A percentile compares a stretch with the other conserved stretches of the same genome.
Conservation (phyloP, 1,140 invertebrate species). For the Leucophenga varia region DNA sequence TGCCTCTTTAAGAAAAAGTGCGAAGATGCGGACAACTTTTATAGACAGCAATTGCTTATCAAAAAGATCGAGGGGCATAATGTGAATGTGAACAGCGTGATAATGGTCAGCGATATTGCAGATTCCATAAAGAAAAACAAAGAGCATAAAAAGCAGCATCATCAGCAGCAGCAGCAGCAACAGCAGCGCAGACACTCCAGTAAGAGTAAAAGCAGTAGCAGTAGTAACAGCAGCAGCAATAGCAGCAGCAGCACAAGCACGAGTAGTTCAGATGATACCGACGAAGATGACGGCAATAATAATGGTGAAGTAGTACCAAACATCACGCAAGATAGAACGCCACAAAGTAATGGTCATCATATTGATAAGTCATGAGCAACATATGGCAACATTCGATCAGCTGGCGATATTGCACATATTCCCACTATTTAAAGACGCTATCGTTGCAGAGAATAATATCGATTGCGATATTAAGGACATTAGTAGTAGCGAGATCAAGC, state of each 20-base stretch:
- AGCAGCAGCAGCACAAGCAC: too few species aligned
- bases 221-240: conserved; percentile 26
- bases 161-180: conserved; percentile 19
- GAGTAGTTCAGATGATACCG: conserved; percentile 32
- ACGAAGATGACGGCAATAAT: conserved; percentile 12
- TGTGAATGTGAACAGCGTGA: not conserved
- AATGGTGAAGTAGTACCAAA: too few species aligned
- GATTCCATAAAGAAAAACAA: not conserved
- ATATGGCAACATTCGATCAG: too few species aligned
- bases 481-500: too few species aligned
- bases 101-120: not conserved
- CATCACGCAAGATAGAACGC: too few species aligned
- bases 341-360: not conserved
- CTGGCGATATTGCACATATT: too few species aligned
- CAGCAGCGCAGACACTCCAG: conserved; percentile 19
- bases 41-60: conserved; percentile 46
- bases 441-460: too few species aligned
- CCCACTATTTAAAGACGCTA: too few species aligned
- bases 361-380: too few species aligned
- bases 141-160: conserved; percentile 12
- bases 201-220: conserved; percentile 14
- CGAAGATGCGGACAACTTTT: conserved; percentile 51
- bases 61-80: conserved; percentile 36
- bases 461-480: too few species aligned
- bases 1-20: conserved; percentile 51